Evolutionary conservation across 2,113 vertebrate species (phyloP).

Genomic region (Nestor notabilis): DNA sequence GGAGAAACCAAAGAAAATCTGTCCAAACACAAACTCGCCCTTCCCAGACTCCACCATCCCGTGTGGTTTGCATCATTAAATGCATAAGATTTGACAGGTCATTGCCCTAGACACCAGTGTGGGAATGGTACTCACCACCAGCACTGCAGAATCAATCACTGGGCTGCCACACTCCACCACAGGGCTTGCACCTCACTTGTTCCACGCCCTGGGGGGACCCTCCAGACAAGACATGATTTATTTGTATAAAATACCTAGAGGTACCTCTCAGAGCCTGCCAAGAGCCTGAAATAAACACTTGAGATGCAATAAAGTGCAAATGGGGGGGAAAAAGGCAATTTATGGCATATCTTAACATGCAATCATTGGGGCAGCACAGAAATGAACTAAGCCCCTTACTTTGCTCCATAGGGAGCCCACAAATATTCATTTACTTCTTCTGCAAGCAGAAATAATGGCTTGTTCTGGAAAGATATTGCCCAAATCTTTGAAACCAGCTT

Average conservation of each 20-base stretch:
- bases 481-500: not conserved
- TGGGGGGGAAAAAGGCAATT: not conserved
- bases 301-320: not conserved
- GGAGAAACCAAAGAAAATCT: not conserved
- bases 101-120: not conserved
- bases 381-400: not conserved
- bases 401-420: not conserved
- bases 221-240: not conserved
- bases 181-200: not conserved
- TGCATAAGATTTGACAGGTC: not conserved
- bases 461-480: not conserved
- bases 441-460: not conserved
- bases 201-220: not conserved
- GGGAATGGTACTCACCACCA: not conserved
- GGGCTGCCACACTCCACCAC: accelerated
- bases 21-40: not conserved
- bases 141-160: conserved; percentile 8
- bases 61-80: not conserved
- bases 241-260: not conserved
- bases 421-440: not conserved
- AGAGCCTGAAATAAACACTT: not conserved
- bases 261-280: not conserved
- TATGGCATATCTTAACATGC: not conserved
- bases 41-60: not conserved
- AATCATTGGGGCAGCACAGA: not conserved